Conservation (phyloP, 2,888 invertebrate genomes). For the Atethmia centrago region DNA sequence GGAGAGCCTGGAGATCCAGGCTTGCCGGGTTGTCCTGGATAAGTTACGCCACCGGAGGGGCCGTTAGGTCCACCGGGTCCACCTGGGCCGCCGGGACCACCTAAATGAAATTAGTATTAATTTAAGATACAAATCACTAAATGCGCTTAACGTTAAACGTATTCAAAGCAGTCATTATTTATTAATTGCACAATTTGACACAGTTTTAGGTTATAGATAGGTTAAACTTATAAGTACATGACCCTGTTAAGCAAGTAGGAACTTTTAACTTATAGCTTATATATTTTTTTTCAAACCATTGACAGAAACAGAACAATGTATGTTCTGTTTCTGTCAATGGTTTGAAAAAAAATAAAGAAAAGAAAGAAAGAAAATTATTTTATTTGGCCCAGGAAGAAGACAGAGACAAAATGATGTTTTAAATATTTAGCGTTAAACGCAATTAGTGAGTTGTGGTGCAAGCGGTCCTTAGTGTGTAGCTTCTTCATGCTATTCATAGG, state of each 20-base stretch:
- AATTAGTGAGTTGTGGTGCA: neutral
- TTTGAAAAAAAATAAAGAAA: neutral
- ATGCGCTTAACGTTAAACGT: neutral
- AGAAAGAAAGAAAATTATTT: no score
- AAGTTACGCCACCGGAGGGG: conserved; percentile 68
- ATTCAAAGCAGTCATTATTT: no score
- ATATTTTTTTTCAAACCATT: no score
- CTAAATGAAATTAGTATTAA: neutral
- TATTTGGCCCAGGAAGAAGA: neutral
- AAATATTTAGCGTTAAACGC: neutral
- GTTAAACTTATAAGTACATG: neutral
- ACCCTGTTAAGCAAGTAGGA: neutral
- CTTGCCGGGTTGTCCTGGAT: conserved; percentile 54
- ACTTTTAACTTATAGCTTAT: neutral
- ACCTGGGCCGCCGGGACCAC: conserved; percentile 54
- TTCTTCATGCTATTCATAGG: conserved; percentile 28
- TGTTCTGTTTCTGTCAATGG: neutral
- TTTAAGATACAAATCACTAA: neutral
- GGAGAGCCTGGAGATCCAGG: conserved; percentile 59
- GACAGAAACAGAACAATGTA: no score
- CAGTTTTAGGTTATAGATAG: neutral
- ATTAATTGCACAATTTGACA: neutral
- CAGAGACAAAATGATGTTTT: neutral
- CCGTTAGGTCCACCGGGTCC: conserved; percentile 61
- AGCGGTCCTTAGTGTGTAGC: neutral